Evolutionary conservation across 2,888 invertebrate genomes (phyloP), one percentile per base, ranked within the genome.

Genomic region (Rhyacophila evoluta): DNA sequence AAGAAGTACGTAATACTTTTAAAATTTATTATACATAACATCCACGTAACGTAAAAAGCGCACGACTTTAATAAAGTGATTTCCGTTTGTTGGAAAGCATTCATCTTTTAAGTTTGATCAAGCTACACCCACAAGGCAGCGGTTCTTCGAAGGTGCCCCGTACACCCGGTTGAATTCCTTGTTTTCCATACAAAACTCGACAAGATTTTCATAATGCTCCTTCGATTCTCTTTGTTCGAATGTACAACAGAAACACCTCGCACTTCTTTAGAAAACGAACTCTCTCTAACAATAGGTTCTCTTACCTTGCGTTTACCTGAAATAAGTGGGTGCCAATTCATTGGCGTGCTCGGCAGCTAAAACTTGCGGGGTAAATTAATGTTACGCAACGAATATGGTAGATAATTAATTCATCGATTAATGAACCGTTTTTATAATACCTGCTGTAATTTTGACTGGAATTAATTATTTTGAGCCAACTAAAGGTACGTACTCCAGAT

Each of bases 251-350:
- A 25, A 55, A 55, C 19, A 55, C 55, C 55, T 55, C 55, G 55
- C 55, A 55, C 55, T 55, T 55, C 55, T 55, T 55, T 55, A 55
- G 55, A 55, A 55, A 55, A 15, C 55, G 55, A 55, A 55, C 55
- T 25, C 19, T 15, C 25, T n/a, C 25, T 25, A 25, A 55, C 55
- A 25, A 55, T 55, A 19, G 55, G 8, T 19, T 19, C 55, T 19
- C 55, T 55, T 55, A 25, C 55, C 55, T 25, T 55, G 12, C 55
- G 55, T 55, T 55, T 55, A 55, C 55, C 55, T 55, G 55, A 55
- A 55, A 55, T 55, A 55, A 55, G 55, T 55, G 55, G 55, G 55
- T 19, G 19, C 55, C 12, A 10, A 10, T 5, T 1, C 55, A 55
- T 15, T 55, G 55, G 55, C 25, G 25, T 8, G 55, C 15, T 1